Base-by-base conservation (phyloP, 2,113 vertebrate genomes). In the Channa argus region DNA sequence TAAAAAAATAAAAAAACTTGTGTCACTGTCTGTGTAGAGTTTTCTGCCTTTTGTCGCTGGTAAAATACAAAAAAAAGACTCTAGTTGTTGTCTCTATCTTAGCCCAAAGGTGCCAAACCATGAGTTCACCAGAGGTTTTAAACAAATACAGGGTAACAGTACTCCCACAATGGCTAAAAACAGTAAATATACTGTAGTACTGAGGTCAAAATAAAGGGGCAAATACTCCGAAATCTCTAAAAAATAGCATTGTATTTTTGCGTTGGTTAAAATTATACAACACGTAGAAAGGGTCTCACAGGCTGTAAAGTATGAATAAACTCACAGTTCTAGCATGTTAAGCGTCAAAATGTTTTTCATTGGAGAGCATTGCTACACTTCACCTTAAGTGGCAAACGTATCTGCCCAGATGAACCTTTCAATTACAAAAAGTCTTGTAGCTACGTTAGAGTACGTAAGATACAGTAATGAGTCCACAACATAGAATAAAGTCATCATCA, bases 391-490 rank as follows among this genome's bases (percentile, higher is more conserved):
- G 1, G 56, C 43, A 1, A 67, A 49, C 43, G n/a, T 58, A 69
- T 41, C 61, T 56, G 34, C 50, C 62, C 1, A 12, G 71, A 38
- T 76, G 44, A 45, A 56, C 56, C 67, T 37, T 76, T 58, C 0
- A 52, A 49, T 68, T 60, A 73, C 63, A 85, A 70, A 24, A 73
- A 63, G 70, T 66, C 50, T 71, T 51, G 54, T 33, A 56, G 64
- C 64, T 86, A 75, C 54, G 2, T 51, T n/a, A 63, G 47, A 59
- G 45, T 13, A 58, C 52, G 49, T 12, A n/a, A 80, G 33, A 75
- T 77, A 74, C 74, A 83, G 74, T 75, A 47, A 73, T 70, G 61
- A 71, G 74, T 79, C 71, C 74, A 66, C 39, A 66, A 54, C 50
- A 80, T 67, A 84, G 65, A 82, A 36, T 63, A 54, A 24, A 39